These are phyloP conservation scores for Drosophila stalkeri DNA, from an alignment of 2,888 invertebrate genomes.

Conservation along the genomic window DNA sequence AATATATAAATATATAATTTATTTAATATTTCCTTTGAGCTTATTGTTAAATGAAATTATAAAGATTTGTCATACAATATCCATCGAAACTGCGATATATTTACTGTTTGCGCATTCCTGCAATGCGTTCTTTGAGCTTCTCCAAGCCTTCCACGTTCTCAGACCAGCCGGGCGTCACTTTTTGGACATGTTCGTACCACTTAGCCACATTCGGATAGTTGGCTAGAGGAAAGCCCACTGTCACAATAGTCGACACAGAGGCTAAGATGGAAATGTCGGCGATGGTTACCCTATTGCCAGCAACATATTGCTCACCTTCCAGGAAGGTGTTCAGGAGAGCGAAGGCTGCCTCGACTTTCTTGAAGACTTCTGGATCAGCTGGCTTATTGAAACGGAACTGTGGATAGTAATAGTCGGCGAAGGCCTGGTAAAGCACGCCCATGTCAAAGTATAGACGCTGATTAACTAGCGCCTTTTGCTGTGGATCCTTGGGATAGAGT, in stretches of 20 bases:
- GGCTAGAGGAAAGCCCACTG: slow-evolving; percentile 88
- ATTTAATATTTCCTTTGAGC: background rate
- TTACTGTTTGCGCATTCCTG: slow-evolving; percentile 70
- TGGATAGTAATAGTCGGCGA: slow-evolving; percentile 89
- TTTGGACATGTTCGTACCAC: slow-evolving; percentile 87
- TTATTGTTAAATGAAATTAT: background rate
- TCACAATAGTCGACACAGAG: slow-evolving; percentile 89
- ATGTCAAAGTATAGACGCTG: slow-evolving; percentile 92
- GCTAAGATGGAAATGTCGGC: slow-evolving; percentile 91
- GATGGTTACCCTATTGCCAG: slow-evolving; percentile 90
- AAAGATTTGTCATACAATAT: slow-evolving; percentile 2
- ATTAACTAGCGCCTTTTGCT: slow-evolving; percentile 91
- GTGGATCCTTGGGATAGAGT: slow-evolving; percentile 90
- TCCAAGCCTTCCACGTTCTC: slow-evolving; percentile 86
- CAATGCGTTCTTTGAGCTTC: slow-evolving; percentile 85
- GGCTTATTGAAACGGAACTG: slow-evolving; percentile 87
- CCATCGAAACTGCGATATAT: background rate
- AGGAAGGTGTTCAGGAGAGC: slow-evolving; percentile 90
- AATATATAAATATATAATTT: background rate
- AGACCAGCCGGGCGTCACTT: slow-evolving; percentile 87
- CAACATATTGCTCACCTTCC: slow-evolving; percentile 89
- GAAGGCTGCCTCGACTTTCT: slow-evolving; percentile 89
- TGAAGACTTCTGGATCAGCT: slow-evolving; percentile 88
- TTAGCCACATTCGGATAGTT: slow-evolving; percentile 89
- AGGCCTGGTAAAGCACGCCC: slow-evolving; percentile 89